Base-by-base conservation (phyloP, 2,888 invertebrate species). In the Idaea biselata region DNA sequence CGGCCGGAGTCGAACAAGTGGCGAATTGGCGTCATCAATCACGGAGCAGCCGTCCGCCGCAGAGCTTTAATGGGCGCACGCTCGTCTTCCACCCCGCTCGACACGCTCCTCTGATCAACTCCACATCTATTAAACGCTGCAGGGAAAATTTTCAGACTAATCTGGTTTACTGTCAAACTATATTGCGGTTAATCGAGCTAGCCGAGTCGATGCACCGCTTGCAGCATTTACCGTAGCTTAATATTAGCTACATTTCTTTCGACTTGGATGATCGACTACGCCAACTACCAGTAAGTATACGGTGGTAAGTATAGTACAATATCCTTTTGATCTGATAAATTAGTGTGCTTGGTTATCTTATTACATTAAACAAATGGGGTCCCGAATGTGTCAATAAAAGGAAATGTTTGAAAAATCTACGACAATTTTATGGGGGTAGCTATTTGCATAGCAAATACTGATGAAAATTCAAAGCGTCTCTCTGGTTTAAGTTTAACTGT, bases 21-120 rank as follows among this genome's bases (percentile, higher is more conserved):
- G 86, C 82, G 86, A 84, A 89, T 88, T 88, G 87, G 81, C 84
- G 77, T 86, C 88, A 90, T 90, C 89, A 89, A 90, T 90, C 89
- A 88, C 83, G 67, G 67, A 69, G 69, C 73, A 73, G 78, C 79
- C 82, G 81, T 81, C 81, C 77, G 77, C 78, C 78, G 77, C 83
- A 83, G 79, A 76, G 83, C 79, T 84, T 82, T 83, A 86, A 86
- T 82, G 81, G 81, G 71, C 78, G 72, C 78, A 74, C 76, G 77
- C 80, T 78, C 78, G 75, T 81, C 83, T 82, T 79, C 77, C 74
- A 73, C 44, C 70, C 73, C 70, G 67, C 70, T 70, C 73, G 74
- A 76, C 73, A 74, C 72, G 77, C 77, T 76, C 68, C 72, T 72
- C 75, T 77, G 77, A 83, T 82, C 79, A 75, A 80, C 79, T 78